Evolutionary conservation across 2,888 invertebrate genomes (phyloP), one percentile per base, ranked within the genome.

Genomic region (Pheosia tremula): DNA sequence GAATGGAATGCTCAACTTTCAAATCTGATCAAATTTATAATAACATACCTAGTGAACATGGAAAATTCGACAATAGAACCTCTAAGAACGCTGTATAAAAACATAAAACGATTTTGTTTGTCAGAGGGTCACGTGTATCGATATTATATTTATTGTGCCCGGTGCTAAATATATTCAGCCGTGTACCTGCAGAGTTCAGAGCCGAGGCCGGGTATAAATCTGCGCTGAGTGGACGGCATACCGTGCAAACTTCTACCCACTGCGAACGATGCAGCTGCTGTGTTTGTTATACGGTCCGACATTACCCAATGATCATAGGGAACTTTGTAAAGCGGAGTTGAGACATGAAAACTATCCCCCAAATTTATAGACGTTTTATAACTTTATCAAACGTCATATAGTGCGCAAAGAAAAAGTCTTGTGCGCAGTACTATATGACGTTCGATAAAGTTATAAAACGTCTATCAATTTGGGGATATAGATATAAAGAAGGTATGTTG

Each of bases 191-290:
- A n/a, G 41, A 41, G 47, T 60, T 45, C 58, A 55, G 60, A 65
- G 62, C 52, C 70, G 68, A 71, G 70, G 77, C 49, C 68, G 65
- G 59, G 49, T 62, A 76, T 78, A 78, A 76, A 77, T 78, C 77
- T 71, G 64, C 61, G 69, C 66, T 70, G 68, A 68, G 75, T 66
- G 64, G 63, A 71, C 61, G 62, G 63, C 63, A 67, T 67, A 67
- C 69, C 68, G 64, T 67, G 71, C 71, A 72, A 77, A 73, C 60
- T 67, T 63, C 65, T 60, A 53, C 24, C 49, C 57, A 37, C 54
- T 52, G 63, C 60, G 63, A 71, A 68, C 68, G 68, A 24, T 54
- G 47, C 8, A 13, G 9, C 10, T 50, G 4, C 37, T 6, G 61
- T 62, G 50, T 70, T 58, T 74, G 64, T 61, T 68, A 36, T 1